These are phyloP conservation scores for Melinopterus prodromus DNA, from an alignment of 2,888 invertebrate species.

Conservation along the genomic window DNA sequence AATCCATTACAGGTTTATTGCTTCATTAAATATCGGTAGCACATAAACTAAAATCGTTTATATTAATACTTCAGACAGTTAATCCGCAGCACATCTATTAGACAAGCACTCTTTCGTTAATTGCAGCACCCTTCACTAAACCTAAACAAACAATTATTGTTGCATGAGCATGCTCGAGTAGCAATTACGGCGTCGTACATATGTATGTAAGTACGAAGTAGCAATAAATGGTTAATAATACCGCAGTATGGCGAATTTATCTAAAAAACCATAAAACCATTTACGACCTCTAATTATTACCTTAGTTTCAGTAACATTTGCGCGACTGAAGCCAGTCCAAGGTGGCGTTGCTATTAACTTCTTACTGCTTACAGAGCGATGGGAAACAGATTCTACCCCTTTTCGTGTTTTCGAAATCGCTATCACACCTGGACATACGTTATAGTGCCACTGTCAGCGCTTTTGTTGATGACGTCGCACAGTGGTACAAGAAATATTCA, in stretches of 20 bases:
- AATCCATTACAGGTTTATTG: background rate
- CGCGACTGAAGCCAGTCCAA: background rate
- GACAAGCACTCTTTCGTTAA: background rate
- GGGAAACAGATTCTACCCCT: background rate
- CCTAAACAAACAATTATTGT: background rate
- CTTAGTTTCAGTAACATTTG: constrained; percentile 29
- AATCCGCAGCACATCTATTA: too few species aligned
- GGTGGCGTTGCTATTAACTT: background rate
- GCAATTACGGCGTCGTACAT: background rate
- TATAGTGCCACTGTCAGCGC: too few species aligned
- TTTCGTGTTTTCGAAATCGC: background rate
- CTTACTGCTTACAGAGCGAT: background rate
- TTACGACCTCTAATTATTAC: constrained; percentile 35
- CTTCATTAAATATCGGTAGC: background rate
- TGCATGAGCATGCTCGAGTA: background rate
- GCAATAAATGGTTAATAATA: background rate
- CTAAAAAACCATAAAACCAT: constrained; percentile 31
- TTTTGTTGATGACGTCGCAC: too few species aligned
- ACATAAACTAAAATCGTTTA: background rate
- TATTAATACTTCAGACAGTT: background rate
- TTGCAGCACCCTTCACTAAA: background rate
- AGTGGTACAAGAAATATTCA: too few species aligned
- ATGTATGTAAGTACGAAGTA: background rate
- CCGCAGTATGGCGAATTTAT: constrained; percentile 24
- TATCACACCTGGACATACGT: too few species aligned